These are phyloP conservation scores for Rhyacichthys aspro DNA, from an alignment of 2,797 vertebrate genomes.

Conservation along the genomic window DNA sequence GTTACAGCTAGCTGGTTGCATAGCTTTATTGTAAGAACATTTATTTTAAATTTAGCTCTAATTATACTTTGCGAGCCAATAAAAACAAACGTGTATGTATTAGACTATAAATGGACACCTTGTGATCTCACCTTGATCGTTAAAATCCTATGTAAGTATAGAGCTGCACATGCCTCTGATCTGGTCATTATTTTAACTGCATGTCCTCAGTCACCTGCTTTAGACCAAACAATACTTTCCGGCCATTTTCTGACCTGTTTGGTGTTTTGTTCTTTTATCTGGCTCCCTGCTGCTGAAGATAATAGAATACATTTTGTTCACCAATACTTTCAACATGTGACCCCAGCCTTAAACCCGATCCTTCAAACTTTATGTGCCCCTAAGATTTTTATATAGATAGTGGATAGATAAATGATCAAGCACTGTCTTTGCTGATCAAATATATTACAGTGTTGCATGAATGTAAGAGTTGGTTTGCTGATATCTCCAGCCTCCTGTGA, in stretches of 20 bases:
- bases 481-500: constrained; percentile 7
- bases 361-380: constrained; percentile 1
- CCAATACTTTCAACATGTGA: constrained; percentile 39
- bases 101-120: not conserved
- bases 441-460: too few species aligned
- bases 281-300: constrained; percentile 28
- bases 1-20: not conserved
- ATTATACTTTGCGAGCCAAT: constrained; percentile 5
- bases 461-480: not conserved
- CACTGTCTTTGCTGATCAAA: constrained; percentile 16
- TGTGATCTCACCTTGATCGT: constrained; percentile 1
- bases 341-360: constrained; percentile 15
- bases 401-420: too few species aligned
- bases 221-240: constrained; percentile 43
- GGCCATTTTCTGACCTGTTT: constrained; percentile 51
- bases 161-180: constrained; percentile 14
- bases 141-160: not conserved
- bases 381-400: too few species aligned
- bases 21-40: not conserved
- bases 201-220: constrained; percentile 31
- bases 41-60: not conserved
- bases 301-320: constrained; percentile 47
- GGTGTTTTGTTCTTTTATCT: constrained; percentile 43
- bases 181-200: constrained; percentile 22
- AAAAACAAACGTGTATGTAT: not conserved